Percentiles rank a stretch among this genome's conserved stretches.
Evolutionary conservation across 2,888 invertebrate genomes (phyloP).

Genomic region (Chouioia cunea): DNA sequence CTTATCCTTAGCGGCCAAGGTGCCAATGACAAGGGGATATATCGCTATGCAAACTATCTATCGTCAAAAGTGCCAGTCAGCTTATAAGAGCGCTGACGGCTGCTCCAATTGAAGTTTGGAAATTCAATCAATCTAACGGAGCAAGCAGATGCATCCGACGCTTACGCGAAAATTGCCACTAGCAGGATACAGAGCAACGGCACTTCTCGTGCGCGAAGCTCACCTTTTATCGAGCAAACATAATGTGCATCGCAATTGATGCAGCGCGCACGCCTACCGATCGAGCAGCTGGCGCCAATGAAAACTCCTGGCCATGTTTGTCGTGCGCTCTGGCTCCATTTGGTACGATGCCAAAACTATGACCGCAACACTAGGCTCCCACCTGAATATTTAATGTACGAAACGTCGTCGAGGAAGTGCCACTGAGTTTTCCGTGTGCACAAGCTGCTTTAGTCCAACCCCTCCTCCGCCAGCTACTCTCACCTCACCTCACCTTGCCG

Average conservation of each 20-base stretch:
- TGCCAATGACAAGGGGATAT: not conserved
- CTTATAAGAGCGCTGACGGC: constrained; percentile 20
- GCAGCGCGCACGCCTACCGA: not conserved
- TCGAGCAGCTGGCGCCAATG: not conserved
- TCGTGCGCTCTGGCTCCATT: constrained; percentile 9
- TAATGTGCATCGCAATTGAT: constrained; percentile 3
- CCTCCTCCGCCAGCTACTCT: too few relatives aligned
- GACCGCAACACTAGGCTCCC: constrained; percentile 9
- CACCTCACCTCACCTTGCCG: too few relatives aligned
- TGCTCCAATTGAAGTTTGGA: constrained; percentile 48
- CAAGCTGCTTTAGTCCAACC: too few relatives aligned
- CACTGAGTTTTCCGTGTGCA: too few relatives aligned
- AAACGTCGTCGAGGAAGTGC: too few relatives aligned
- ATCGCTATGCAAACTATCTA: too few relatives aligned
- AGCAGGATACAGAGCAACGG: constrained; percentile 26
- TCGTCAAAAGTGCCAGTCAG: constrained; percentile 36
- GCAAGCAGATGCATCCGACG: constrained; percentile 48
- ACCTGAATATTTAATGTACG: too few relatives aligned
- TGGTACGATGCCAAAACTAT: constrained; percentile 22
- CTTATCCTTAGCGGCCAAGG: not conserved
- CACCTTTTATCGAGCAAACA: constrained; percentile 33
- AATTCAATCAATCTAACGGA: constrained; percentile 52
- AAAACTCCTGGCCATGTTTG: constrained; percentile 26
- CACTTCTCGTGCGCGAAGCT: constrained; percentile 16
- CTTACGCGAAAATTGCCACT: constrained; percentile 50